phyloP scores from a whole-genome alignment of 23 tunicate species.

The Trididemnum miniatum region DNA sequence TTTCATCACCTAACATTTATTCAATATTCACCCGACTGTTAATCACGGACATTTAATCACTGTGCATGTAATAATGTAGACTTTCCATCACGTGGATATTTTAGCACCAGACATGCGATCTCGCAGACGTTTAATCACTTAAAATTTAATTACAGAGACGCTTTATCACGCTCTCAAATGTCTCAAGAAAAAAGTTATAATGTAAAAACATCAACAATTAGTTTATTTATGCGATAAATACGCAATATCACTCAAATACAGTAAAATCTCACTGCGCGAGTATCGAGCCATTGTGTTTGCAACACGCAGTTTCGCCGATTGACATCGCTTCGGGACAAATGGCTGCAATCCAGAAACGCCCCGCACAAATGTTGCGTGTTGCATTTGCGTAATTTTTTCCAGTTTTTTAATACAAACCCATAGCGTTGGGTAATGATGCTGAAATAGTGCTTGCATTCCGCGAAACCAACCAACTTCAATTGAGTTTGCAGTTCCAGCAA shows the following conservation, averaged over 20 bases:
- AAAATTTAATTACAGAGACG: too few relatives aligned
- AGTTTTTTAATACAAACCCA: neutral
- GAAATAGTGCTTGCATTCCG: neutral
- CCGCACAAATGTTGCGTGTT: neutral
- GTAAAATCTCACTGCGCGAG: conserved; percentile 9
- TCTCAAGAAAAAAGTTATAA: too few relatives aligned
- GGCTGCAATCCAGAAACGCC: conserved; percentile 25
- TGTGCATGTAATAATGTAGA: too few relatives aligned
- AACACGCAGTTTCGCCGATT: conserved; percentile 15
- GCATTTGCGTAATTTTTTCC: conserved; percentile 2
- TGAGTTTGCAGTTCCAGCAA: neutral
- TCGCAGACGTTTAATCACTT: too few relatives aligned
- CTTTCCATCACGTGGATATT: too few relatives aligned
- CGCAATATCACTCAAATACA: neutral
- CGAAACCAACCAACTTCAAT: neutral
- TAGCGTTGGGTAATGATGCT: conserved; percentile 20
- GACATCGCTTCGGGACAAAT: conserved; percentile 3
- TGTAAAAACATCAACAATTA: too few relatives aligned
- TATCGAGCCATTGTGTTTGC: neutral
- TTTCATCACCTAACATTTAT: too few relatives aligned
- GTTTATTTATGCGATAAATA: too few relatives aligned
- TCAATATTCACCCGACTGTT: too few relatives aligned
- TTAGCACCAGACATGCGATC: too few relatives aligned
- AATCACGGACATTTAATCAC: too few relatives aligned
- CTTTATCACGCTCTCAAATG: too few relatives aligned